Conservation (phyloP, 1,140 invertebrate genomes). For the Drosophila subobscura region DNA sequence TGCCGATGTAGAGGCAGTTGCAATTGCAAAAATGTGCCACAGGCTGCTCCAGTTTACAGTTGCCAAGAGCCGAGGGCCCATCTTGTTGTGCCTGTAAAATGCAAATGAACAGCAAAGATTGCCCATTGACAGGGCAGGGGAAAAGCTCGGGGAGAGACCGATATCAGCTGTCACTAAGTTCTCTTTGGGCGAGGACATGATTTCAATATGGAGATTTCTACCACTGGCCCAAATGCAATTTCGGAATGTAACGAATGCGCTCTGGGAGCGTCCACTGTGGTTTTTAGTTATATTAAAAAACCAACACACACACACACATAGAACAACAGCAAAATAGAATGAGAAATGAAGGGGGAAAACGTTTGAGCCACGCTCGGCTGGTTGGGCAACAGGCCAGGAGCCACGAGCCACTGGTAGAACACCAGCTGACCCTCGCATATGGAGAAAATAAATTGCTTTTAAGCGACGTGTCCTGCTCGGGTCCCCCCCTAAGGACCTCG, state of each 20-base stretch:
- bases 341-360: constrained; percentile 34
- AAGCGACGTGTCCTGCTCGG: constrained; percentile 37
- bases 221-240: constrained; percentile 48
- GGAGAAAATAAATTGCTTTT: constrained; percentile 71
- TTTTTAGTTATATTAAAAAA: constrained; percentile 58
- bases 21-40: constrained; percentile 20
- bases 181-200: constrained; percentile 21
- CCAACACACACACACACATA: neutral
- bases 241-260: constrained; percentile 29
- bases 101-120: constrained; percentile 57
- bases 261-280: constrained; percentile 22
- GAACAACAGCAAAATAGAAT: neutral
- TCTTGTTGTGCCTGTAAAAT: constrained; percentile 46
- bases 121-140: constrained; percentile 13
- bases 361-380: constrained; percentile 40
- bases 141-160: constrained; percentile 15
- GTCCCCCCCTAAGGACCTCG: constrained; percentile 29
- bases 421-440: constrained; percentile 38
- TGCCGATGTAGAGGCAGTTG: constrained; percentile 33
- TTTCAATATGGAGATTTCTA: constrained; percentile 51
- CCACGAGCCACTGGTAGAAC: neutral
- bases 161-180: constrained; percentile 2
- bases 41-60: constrained; percentile 4
- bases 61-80: constrained; percentile 10
- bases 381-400: constrained; percentile 8